Base-by-base conservation (phyloP, 2,888 invertebrate genomes). In the Tenthredo amoena region DNA sequence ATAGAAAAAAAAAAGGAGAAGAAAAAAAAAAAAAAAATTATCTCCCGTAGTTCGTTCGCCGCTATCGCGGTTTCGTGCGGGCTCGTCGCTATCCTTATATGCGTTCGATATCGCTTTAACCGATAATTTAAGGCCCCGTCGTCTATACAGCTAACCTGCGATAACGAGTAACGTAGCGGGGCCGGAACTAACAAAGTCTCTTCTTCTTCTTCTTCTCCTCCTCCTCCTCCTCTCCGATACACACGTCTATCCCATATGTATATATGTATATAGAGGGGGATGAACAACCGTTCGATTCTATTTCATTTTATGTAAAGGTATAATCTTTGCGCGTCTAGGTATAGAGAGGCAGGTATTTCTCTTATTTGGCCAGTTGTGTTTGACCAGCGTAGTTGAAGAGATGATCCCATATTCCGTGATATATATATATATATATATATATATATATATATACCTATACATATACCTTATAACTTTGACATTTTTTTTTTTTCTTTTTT, bases 291-390 rank as follows among this genome's bases (percentile, higher is more conserved):
- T 62, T 62, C 21, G 62, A 26, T 26, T 62, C 62, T 62, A 62
- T 62, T 62, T 62, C 62, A 62, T 26, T 26, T 62, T 12, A 26
- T 26, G 7, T 26, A 2, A 10, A 62, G 0, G 1, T 21, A 58
- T 58, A 58, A 58, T 9, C 58, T 62, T 3, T 9, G 1, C 37
- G 31, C 40, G 15, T 37, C 34, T 37, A n/a, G 34, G 37, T 40
- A 26, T 40, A 26, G n/a, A n/a, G 18, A n/a, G 2, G n/a, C 40
- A 21, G 26, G 55, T 55, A 68, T 68, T 68, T 34, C 77, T 77
- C 55, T 77, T 77, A 31, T 77, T 77, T 77, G 77, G 34, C 50
- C 77, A 77, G 77, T 55, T 77, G 77, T 77, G 37, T 77, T 77
- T 77, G 77, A 34, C 55, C 50, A 55, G 77, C 43, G 55, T 43